A percentile compares a stretch with the other conserved stretches of the same genome.
Conservation (phyloP, 2,888 invertebrate genomes). For the Nasonia oneida region DNA sequence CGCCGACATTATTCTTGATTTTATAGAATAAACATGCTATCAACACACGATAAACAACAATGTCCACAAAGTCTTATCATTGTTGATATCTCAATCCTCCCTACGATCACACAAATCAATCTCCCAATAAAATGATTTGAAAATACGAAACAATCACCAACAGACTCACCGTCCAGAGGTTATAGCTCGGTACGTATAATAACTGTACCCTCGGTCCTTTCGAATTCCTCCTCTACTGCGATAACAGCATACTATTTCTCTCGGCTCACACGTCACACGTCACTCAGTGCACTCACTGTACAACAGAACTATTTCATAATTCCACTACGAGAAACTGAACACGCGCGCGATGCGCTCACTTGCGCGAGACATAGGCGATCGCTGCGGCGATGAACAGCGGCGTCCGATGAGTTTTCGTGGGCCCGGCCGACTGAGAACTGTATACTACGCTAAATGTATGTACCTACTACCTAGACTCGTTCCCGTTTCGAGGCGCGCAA, state of each 20-base stretch:
- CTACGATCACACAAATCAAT: background rate
- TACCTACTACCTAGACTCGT: background rate
- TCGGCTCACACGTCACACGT: background rate
- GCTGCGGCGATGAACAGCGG: background rate
- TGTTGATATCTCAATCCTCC: background rate
- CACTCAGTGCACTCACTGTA: background rate
- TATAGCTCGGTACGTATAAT: background rate
- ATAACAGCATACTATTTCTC: background rate
- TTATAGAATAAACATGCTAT: no score
- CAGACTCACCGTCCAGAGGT: background rate
- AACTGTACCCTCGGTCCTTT: background rate
- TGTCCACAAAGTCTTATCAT: background rate
- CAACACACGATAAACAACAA: no score
- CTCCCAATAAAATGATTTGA: background rate
- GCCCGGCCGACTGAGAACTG: background rate
- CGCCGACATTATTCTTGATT: background rate
- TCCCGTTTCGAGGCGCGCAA: conserved; percentile 15
- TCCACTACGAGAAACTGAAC: background rate
- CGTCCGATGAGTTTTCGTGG: conserved; percentile 14
- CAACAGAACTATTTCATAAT: background rate
- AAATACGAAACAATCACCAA: background rate
- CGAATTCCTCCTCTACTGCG: background rate
- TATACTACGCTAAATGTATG: no score
- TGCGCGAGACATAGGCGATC: conserved; percentile 8
- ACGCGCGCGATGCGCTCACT: background rate